Base-by-base conservation (phyloP, 2,797 vertebrate species). In the Myiotriccus ornatus region DNA sequence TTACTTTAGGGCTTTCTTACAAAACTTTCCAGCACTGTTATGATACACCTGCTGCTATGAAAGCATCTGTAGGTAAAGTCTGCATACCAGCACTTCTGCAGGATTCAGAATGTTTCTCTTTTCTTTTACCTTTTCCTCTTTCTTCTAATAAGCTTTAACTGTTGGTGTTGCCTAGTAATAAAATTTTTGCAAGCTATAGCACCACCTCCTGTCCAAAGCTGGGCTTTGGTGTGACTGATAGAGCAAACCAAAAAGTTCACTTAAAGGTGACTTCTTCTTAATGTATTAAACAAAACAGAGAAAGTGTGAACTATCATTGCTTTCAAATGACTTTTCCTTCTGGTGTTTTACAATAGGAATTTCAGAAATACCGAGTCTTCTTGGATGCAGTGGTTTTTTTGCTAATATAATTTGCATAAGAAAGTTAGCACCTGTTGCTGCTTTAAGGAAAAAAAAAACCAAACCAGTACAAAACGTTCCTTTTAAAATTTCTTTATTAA, bases 181-280 rank as follows among this genome's bases (percentile, higher is more conserved):
- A 43, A 28, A 67, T 55, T 76, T 53, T 16, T 1, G 0, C 8
- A 32, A 49, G 34, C 65, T 93, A 5, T 30, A 92, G 90, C 81
- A 75, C 92, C 95, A 91, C 52, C 92, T 96, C 17, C 55, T 89
- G 94, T 56, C 43, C 84, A 56, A 90, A 92, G 14, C 1, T 67
- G 44, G 41, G 32, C 24, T 60, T 75, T 27, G 23, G 8, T 64
- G 27, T 32, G 56, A 85, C 27, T 53, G 27, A 9, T 3, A 27
- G 7, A 60, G 60, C 8, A 53, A 83, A 43, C 8, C 5, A 34
- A 43, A 34, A 78, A 34, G 10, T 65, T 81, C n/a, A 53, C 13
- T 57, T 55, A 35, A 32, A 87, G 23, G 4, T 78, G 28, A 43
- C 2, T 7, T 14, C 32, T 32, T 37, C 27, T 60, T 22, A 49